phyloP scores from a whole-genome alignment of 2,113 vertebrate genomes.

The Brachyhypopomus gauderio region DNA sequence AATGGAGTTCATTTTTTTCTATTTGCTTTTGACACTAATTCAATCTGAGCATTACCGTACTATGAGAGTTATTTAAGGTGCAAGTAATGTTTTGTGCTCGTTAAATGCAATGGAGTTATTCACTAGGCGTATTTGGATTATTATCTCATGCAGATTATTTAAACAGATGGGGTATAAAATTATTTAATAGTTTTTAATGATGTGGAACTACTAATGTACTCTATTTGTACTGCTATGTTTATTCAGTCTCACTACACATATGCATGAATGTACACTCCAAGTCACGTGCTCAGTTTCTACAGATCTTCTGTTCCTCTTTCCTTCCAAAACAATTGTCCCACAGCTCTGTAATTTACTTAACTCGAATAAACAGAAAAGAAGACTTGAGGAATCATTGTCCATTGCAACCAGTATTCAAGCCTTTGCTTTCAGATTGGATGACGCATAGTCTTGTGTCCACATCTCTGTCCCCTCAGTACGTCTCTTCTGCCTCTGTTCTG shows the following conservation, averaged over 20 bases:
- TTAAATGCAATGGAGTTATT: constrained; percentile 31
- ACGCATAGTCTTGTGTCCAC: neutral
- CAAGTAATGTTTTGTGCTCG: constrained; percentile 26
- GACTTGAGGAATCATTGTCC: neutral
- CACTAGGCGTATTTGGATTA: neutral
- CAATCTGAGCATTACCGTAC: neutral
- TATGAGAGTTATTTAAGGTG: constrained; percentile 29
- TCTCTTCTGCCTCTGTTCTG: neutral
- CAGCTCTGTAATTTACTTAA: constrained; percentile 4
- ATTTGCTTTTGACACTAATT: neutral
- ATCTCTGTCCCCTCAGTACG: neutral
- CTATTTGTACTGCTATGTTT: too few relatives aligned
- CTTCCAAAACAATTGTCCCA: neutral
- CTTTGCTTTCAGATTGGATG: neutral
- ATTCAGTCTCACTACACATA: too few relatives aligned
- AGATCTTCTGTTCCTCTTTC: neutral
- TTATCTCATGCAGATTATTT: neutral
- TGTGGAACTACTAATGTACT: too few relatives aligned
- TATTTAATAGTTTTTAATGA: neutral
- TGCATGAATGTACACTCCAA: neutral
- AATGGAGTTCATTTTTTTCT: neutral
- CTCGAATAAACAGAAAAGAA: constrained; percentile 17
- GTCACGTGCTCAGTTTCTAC: neutral
- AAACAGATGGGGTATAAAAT: too few relatives aligned
- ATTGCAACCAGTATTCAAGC: neutral